phyloP scores from a whole-genome alignment of 2,888 invertebrate genomes.

The Itoplectis maculator region DNA sequence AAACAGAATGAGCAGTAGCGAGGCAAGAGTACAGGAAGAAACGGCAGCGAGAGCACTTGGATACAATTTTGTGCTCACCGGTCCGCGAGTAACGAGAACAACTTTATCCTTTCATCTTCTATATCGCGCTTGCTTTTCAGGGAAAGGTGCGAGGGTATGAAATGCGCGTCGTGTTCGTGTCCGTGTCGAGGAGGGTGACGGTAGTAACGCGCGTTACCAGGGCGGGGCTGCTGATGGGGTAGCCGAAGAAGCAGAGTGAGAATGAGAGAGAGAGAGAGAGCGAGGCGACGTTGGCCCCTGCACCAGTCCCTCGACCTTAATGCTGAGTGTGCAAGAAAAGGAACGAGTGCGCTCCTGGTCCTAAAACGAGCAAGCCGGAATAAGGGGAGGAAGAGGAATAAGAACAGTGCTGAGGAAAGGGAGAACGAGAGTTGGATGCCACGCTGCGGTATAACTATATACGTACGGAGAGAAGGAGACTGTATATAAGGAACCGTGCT shows the following conservation, averaged over 20 bases:
- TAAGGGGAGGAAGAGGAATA: conserved; percentile 25
- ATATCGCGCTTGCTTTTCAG: conserved; percentile 56
- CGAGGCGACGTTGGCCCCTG: conserved; percentile 34
- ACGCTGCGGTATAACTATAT: background rate
- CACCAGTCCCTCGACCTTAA: conserved; percentile 64
- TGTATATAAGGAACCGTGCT: conserved; percentile 32
- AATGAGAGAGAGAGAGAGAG: conserved; percentile 4
- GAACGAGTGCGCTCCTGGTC: conserved; percentile 46
- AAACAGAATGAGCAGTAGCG: conserved; percentile 29
- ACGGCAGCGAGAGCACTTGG: conserved; percentile 32
- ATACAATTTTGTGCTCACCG: conserved; percentile 65
- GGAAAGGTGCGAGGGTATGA: conserved; percentile 49
- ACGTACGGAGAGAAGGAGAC: background rate
- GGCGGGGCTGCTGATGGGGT: background rate
- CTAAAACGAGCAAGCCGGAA: conserved; percentile 36
- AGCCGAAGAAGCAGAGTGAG: background rate
- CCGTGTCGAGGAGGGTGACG: conserved; percentile 28
- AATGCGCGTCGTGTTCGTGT: conserved; percentile 33
- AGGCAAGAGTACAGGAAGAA: conserved; percentile 8
- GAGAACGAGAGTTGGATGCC: background rate
- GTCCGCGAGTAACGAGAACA: conserved; percentile 66
- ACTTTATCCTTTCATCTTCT: conserved; percentile 69
- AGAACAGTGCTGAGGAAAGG: conserved; percentile 1
- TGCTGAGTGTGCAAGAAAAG: conserved; percentile 69
- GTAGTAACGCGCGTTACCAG: conserved; percentile 21